phyloP scores from a whole-genome alignment of 2,797 vertebrate species.

The Hozukius guyotensis region DNA sequence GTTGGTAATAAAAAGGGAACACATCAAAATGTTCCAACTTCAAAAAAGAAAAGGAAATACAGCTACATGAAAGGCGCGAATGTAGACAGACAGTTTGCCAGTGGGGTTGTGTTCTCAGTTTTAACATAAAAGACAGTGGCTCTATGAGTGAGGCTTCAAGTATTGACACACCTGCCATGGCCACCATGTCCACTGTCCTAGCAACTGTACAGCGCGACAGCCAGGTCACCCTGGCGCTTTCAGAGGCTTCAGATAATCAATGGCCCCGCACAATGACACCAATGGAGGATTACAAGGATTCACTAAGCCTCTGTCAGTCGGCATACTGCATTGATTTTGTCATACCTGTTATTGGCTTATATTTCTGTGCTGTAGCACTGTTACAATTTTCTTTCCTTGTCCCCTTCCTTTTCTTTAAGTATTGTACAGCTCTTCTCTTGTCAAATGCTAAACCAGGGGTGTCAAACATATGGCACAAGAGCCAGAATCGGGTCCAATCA shows the following conservation, averaged over 20 bases:
- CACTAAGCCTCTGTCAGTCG: conserved; percentile 52
- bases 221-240: conserved; percentile 66
- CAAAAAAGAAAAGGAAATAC: conserved; percentile 13
- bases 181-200: conserved; percentile 55
- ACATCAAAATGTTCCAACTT: conserved; percentile 18
- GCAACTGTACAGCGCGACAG: conserved; percentile 54
- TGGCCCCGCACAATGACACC: conserved; percentile 70
- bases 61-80: conserved; percentile 6
- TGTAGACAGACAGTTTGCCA: not conserved
- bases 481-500: not conserved
- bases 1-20: conserved; percentile 37
- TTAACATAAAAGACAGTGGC: conserved; percentile 17
- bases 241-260: conserved; percentile 73
- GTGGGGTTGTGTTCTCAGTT: conserved; percentile 1
- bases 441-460: not conserved
- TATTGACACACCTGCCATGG: conserved; percentile 62
- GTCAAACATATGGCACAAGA: not conserved
- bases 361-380: conserved; percentile 40
- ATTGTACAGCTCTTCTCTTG: conserved; percentile 2
- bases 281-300: conserved; percentile 71
- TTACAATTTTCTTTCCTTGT: conserved; percentile 20
- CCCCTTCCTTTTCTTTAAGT: conserved; percentile 17
- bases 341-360: conserved; percentile 60
- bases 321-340: conserved; percentile 71
- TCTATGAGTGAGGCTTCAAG: conserved; percentile 32